phyloP scores from a whole-genome alignment of 2,888 invertebrate species.

The Aromia moschata region DNA sequence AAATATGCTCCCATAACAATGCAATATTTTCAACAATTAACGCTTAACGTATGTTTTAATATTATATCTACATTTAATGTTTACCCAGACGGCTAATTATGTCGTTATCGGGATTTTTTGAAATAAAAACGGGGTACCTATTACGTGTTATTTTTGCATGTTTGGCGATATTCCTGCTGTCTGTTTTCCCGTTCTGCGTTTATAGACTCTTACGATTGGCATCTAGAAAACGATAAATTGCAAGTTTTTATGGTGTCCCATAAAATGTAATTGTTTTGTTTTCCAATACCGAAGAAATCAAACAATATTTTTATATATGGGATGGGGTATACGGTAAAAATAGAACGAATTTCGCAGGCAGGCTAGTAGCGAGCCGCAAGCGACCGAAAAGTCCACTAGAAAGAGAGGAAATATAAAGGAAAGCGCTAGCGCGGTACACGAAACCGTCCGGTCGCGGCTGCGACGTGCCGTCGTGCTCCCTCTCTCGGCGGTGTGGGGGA shows the following conservation, averaged over 20 bases:
- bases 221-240: no score
- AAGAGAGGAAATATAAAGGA: constrained; percentile 60
- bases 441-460: constrained; percentile 52
- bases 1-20: no score
- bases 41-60: no score
- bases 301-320: constrained; percentile 36
- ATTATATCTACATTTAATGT: no score
- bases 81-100: no score
- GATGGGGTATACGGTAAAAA: constrained; percentile 45
- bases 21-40: no score
- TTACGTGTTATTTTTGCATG: no score
- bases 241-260: not conserved
- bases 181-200: no score
- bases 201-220: no score
- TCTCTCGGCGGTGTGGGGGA: constrained; percentile 46
- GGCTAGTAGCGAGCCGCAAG: constrained; percentile 55
- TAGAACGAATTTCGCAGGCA: constrained; percentile 51
- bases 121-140: no score
- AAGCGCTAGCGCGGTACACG: constrained; percentile 59
- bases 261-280: constrained; percentile 24
- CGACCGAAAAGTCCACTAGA: constrained; percentile 60
- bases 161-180: no score
- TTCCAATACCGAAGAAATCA: constrained; percentile 42
- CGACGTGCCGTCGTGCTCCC: constrained; percentile 48
- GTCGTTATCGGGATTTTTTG: no score